phyloP scores from a whole-genome alignment of 2,113 vertebrate species.

The Sturnus vulgaris region DNA sequence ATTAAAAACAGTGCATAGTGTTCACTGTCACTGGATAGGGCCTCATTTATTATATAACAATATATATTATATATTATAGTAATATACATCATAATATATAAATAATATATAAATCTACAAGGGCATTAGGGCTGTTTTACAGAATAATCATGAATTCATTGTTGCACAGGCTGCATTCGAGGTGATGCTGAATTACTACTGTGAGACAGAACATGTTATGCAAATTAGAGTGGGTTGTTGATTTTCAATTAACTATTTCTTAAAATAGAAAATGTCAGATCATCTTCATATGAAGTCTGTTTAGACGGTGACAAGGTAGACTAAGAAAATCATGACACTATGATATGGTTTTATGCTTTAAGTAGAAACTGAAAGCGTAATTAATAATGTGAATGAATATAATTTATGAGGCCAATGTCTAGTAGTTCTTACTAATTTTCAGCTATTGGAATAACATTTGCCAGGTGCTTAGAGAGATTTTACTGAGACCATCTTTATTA shows the following conservation, averaged over 20 bases:
- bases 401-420: background rate
- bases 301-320: background rate
- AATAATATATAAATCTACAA: background rate
- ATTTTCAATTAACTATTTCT: background rate
- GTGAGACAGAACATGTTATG: background rate
- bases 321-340: background rate
- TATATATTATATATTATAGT: too few relatives aligned
- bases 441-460: background rate
- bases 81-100: too few relatives aligned
- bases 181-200: background rate
- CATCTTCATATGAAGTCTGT: background rate
- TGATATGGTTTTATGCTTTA: background rate
- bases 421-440: background rate
- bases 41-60: background rate
- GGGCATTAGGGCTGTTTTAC: background rate
- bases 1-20: background rate
- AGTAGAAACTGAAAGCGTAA: background rate
- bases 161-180: background rate
- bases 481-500: background rate
- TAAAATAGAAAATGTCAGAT: background rate
- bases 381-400: background rate
- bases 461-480: background rate
- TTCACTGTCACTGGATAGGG: background rate
- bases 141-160: background rate
- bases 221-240: background rate